Conservation (phyloP, 2,113 vertebrate species). For the Piprites chloris region DNA sequence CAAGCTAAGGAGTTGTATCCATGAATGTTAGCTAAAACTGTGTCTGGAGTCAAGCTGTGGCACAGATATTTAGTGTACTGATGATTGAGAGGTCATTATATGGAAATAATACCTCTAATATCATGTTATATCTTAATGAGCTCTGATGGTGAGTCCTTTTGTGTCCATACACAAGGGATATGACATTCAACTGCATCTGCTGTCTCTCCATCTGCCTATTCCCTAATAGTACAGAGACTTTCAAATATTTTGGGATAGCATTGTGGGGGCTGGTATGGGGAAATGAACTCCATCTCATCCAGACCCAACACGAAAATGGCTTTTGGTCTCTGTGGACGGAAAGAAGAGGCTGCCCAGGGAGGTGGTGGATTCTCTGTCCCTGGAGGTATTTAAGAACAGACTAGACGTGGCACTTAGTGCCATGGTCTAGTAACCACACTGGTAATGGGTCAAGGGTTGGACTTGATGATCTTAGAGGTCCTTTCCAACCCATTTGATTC, state of each 20-base stretch:
- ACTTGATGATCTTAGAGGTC: no score
- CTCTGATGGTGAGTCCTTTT: background rate
- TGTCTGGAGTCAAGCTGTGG: background rate
- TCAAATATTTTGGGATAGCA: background rate
- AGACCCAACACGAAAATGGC: background rate
- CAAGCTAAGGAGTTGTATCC: background rate
- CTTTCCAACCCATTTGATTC: no score
- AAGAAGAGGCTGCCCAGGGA: no score
- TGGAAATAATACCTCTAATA: background rate
- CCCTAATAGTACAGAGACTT: background rate
- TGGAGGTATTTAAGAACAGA: no score
- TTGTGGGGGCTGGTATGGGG: background rate
- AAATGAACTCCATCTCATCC: background rate
- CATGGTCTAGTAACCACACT: no score
- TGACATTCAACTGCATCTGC: background rate
- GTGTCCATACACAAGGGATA: background rate
- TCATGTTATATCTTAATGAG: rapidly evolving
- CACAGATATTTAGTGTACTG: background rate
- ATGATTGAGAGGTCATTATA: background rate
- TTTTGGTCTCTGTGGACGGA: background rate
- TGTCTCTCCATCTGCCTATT: background rate
- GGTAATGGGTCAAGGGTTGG: no score
- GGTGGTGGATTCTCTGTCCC: no score
- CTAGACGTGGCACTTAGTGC: no score
- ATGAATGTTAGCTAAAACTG: background rate